A percentile compares a stretch with the other conserved stretches of the same genome.
Evolutionary conservation across 1,140 invertebrate species (phyloP).

Genomic region (Pseudachorutes palmiensis): DNA sequence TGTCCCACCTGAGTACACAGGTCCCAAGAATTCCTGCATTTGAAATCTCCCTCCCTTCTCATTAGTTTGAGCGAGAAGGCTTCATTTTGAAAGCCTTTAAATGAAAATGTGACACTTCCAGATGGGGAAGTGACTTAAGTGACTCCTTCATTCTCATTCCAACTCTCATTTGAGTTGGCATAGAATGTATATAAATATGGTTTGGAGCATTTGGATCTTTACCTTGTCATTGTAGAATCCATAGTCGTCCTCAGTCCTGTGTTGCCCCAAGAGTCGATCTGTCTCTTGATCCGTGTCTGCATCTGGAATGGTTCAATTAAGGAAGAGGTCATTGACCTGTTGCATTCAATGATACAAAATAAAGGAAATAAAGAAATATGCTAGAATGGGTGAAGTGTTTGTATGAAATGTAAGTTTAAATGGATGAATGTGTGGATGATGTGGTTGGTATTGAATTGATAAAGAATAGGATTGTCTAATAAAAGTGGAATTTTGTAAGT

Average conservation of each 20-base stretch:
- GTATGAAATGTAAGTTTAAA: too few relatives aligned
- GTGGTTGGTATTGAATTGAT: too few relatives aligned
- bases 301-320: conserved; percentile 46
- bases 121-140: background rate
- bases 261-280: conserved; percentile 76
- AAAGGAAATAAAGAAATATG: conserved; percentile 1
- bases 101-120: background rate
- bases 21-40: background rate
- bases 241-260: conserved; percentile 72
- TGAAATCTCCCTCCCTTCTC: background rate
- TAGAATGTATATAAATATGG: too few relatives aligned
- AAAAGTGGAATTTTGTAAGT: too few relatives aligned
- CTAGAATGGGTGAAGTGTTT: background rate
- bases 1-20: background rate
- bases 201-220: background rate
- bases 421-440: conserved; percentile 2
- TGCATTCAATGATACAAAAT: background rate
- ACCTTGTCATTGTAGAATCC: conserved; percentile 60
- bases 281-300: conserved; percentile 82
- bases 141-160: background rate
- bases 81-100: background rate
- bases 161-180: background rate
- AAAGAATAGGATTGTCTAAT: too few relatives aligned
- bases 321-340: background rate
- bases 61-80: background rate